phyloP scores from a whole-genome alignment of 2,888 invertebrate species.

The Drosophila longiperda region DNA sequence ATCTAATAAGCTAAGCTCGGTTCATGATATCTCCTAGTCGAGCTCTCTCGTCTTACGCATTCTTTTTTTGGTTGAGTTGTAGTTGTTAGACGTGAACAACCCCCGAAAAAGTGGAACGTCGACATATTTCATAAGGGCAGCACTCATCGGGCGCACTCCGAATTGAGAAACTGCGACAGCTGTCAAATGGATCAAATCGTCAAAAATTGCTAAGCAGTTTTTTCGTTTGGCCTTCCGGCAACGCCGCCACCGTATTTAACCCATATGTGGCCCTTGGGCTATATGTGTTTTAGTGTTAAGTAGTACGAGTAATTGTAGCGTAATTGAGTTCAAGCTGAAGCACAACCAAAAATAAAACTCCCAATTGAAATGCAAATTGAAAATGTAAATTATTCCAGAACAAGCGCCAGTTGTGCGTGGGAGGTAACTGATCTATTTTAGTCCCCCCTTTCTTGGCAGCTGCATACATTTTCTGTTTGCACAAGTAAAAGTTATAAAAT shows the following conservation, averaged over 20 bases:
- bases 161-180: conserved; percentile 67
- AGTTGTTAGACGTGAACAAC: conserved; percentile 31
- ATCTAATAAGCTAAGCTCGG: neutral
- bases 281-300: conserved; percentile 1
- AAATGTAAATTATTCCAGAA: conserved; percentile 62
- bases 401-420: conserved; percentile 12
- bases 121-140: conserved; percentile 62
- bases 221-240: conserved; percentile 39
- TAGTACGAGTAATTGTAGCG: conserved; percentile 57
- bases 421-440: conserved; percentile 24
- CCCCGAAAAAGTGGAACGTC: conserved; percentile 43
- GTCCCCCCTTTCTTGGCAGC: conserved; percentile 6
- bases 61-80: neutral
- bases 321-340: conserved; percentile 67
- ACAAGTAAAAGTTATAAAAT: conserved; percentile 54
- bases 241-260: conserved; percentile 62
- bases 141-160: conserved; percentile 58
- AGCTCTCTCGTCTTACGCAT: neutral
- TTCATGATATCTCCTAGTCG: neutral
- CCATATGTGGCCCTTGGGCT: conserved; percentile 50
- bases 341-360: conserved; percentile 26
- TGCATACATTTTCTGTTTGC: conserved; percentile 37
- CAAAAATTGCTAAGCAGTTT: conserved; percentile 39
- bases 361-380: conserved; percentile 68
- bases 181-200: conserved; percentile 54